These are phyloP conservation scores for Clamator glandarius DNA, from an alignment of 2,797 vertebrate genomes.

Conservation along the genomic window DNA sequence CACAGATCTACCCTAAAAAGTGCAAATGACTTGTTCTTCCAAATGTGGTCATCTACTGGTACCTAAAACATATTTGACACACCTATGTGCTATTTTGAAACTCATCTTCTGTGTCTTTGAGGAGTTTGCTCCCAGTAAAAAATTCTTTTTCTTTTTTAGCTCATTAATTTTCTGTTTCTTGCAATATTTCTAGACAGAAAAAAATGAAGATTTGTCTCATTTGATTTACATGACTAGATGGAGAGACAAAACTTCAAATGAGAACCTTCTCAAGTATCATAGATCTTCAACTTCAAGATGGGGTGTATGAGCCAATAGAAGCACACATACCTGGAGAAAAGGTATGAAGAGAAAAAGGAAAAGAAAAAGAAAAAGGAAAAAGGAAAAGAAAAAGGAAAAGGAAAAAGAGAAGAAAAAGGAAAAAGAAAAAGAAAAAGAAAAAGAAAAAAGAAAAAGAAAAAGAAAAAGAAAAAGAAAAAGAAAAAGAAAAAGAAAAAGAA, in stretches of 20 bases:
- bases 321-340: not conserved
- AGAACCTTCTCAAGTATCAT: not conserved
- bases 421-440: too few species aligned
- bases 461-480: too few species aligned
- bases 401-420: too few species aligned
- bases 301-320: not conserved
- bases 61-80: not conserved
- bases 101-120: not conserved
- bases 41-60: not conserved
- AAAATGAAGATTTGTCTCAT: not conserved
- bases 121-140: not conserved
- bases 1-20: not conserved
- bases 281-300: not conserved
- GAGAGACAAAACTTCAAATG: not conserved
- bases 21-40: not conserved
- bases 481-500: too few species aligned
- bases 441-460: too few species aligned
- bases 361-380: too few species aligned
- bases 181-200: not conserved
- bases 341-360: too few species aligned
- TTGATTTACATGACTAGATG: not conserved
- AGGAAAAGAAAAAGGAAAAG: too few species aligned
- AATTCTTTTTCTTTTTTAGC: accelerated
- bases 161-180: not conserved
- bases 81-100: not conserved